Evolutionary conservation across 2,797 vertebrate genomes (phyloP), one percentile per base, ranked within the genome.

Genomic region (Hybognathus amarus): DNA sequence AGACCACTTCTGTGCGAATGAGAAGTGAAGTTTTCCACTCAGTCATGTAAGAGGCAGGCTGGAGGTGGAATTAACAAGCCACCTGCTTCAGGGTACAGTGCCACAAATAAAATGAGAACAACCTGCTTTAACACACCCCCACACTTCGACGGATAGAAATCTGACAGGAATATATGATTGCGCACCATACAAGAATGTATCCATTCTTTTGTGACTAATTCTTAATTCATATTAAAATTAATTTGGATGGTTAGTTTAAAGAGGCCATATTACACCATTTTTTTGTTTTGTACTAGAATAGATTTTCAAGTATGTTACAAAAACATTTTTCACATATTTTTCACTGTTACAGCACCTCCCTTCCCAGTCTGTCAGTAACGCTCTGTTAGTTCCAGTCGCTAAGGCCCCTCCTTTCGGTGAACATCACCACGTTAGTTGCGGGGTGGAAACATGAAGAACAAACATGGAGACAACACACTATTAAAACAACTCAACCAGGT

Each of bases 51-150:
- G 81, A 68, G 70, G 36, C n/a, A 24, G 33, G 27, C 47, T 61
- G 27, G 68, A 59, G 78, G 27, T 15, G 22, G 69, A 76, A 76
- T 85, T 74, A 87, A 82, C 42, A 15, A 81, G 79, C 42, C 84
- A 75, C 76, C 69, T 86, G 59, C 76, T 83, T 50, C n/a, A 20
- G 66, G 77, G n/a, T 79, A 18, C 70, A 69, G 27, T 68, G 27
- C 76, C 59, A 79, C 68, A 50, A 75, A 38, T 56, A 69, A 80
- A 63, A 38, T 1, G 20, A 79, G 56, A 33, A 15, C 30, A 30
- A 56, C 18, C 45, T 2, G 22, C 15, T 7, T 20, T 8, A 33
- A 68, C 47, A 36, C 80, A 76, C 70, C 61, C 13, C 40, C 45
- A 27, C 61, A 33, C 42, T 45, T 30, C 2, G 9, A 81, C 40